Evolutionary conservation across 2,113 vertebrate genomes (phyloP).

Genomic region (Phalacrocorax carbo): DNA sequence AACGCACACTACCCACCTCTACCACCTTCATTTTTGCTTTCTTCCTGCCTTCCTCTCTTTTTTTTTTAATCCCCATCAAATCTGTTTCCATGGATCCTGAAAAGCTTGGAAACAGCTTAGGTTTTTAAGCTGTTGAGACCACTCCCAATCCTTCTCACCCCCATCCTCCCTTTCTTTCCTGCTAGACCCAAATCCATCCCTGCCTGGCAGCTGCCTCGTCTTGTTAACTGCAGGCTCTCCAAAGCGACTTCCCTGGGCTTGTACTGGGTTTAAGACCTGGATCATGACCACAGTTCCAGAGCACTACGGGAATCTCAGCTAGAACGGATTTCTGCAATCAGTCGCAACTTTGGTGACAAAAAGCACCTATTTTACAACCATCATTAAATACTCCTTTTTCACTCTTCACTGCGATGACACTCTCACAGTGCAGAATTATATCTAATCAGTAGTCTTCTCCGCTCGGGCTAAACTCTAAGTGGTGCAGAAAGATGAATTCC

Average conservation of each 20-base stretch:
- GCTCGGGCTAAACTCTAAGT: not conserved
- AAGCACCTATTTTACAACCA: not conserved
- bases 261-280: not conserved
- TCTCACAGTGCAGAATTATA: not conserved
- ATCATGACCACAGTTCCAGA: not conserved
- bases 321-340: not conserved
- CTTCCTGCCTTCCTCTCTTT: not conserved
- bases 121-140: not conserved
- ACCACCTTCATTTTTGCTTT: not conserved
- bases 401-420: accelerated
- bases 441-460: not conserved
- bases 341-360: not conserved
- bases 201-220: not conserved
- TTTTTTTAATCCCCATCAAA: not conserved
- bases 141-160: not conserved
- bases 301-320: accelerated
- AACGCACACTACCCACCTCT: not conserved
- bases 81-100: not conserved
- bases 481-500: not conserved
- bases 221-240: not conserved
- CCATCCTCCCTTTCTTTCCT: not conserved
- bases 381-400: not conserved
- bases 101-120: not conserved
- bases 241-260: not conserved
- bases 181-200: not conserved